Conservation (phyloP, 2,888 invertebrate species). For the Tromatobia lineatoria region DNA sequence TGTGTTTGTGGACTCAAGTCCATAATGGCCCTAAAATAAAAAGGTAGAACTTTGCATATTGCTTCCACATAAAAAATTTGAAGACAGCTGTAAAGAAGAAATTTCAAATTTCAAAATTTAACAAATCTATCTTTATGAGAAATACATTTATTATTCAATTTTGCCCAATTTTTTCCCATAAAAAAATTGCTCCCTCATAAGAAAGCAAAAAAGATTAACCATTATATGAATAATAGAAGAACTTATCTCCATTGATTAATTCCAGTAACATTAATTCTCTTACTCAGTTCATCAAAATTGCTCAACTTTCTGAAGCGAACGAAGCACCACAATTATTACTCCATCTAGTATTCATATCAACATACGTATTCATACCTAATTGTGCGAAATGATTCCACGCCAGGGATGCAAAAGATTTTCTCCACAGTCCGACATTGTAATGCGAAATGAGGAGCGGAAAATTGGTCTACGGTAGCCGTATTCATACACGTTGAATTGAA, state of each 20-base stretch:
- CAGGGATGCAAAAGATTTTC: neutral
- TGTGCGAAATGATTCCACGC: neutral
- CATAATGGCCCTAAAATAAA: neutral
- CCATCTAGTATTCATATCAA: neutral
- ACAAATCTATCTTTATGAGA: too few relatives aligned
- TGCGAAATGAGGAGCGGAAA: slow-evolving; percentile 6
- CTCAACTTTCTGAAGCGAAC: neutral
- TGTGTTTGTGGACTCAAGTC: neutral
- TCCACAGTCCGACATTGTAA: neutral
- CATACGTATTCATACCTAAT: neutral
- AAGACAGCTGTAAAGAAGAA: too few relatives aligned
- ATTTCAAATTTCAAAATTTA: too few relatives aligned
- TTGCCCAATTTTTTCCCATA: too few relatives aligned
- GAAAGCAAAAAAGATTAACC: too few relatives aligned
- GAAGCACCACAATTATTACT: neutral
- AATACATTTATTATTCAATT: too few relatives aligned
- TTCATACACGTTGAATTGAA: neutral
- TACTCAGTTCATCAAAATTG: slow-evolving; percentile 2
- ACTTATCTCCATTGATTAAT: too few relatives aligned
- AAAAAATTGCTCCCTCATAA: too few relatives aligned
- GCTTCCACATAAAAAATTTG: too few relatives aligned
- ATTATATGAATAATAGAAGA: too few relatives aligned
- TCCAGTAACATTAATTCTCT: too few relatives aligned
- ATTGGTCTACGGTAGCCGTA: neutral
- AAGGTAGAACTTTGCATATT: too few relatives aligned